A percentile compares a stretch with the other conserved stretches of the same genome.
Evolutionary conservation across 1,140 invertebrate genomes (phyloP).

Genomic region (Leptestheria dahalacensis): DNA sequence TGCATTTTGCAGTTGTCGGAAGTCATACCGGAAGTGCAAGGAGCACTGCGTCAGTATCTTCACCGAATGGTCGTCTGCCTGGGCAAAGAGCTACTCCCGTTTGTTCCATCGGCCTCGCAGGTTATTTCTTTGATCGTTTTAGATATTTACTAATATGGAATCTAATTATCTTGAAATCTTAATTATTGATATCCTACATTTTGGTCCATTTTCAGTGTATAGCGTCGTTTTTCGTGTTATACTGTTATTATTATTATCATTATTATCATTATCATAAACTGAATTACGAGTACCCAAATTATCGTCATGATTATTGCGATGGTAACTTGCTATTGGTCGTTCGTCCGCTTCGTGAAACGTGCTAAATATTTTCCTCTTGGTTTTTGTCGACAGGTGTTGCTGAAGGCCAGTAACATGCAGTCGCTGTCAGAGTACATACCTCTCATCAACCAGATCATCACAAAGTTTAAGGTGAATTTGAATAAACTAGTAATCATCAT

Average conservation of each 20-base stretch:
- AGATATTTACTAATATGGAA: too few relatives aligned
- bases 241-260: too few relatives aligned
- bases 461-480: conserved; percentile 38
- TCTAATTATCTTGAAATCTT: too few relatives aligned
- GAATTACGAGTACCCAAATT: too few relatives aligned
- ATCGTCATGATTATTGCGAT: too few relatives aligned
- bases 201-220: too few relatives aligned
- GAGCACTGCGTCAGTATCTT: conserved; percentile 37
- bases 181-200: too few relatives aligned
- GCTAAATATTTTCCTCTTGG: neutral
- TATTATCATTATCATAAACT: too few relatives aligned
- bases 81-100: conserved; percentile 39
- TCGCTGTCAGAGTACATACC: conserved; percentile 42
- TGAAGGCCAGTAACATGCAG: conserved; percentile 33
- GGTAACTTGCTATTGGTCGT: too few relatives aligned
- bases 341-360: too few relatives aligned
- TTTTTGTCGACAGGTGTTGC: conserved; percentile 22
- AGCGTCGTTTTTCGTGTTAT: too few relatives aligned
- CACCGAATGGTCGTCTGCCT: conserved; percentile 45
- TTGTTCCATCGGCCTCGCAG: conserved; percentile 36
- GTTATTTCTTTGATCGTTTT: neutral
- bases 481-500: neutral
- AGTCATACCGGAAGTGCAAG: conserved; percentile 15
- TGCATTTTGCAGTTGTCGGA: conserved; percentile 17
- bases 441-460: conserved; percentile 41